phyloP scores from a whole-genome alignment of 2,888 invertebrate genomes.

The Lasioglossum oenotherae region DNA sequence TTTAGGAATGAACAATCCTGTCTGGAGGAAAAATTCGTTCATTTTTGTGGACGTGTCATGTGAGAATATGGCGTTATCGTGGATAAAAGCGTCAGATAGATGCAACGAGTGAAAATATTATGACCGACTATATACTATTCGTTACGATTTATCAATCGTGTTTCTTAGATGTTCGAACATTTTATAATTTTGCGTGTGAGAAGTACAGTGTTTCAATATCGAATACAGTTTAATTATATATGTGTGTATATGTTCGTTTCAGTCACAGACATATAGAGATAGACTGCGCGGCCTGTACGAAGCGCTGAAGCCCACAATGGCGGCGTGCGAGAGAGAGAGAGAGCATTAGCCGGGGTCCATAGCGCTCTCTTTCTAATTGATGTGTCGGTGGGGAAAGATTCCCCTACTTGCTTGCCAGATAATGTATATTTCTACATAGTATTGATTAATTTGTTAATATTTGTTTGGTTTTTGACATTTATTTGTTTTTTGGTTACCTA shows the following conservation, averaged over 20 bases:
- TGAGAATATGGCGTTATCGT: conserved; percentile 38
- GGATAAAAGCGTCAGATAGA: neutral
- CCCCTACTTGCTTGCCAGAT: no score
- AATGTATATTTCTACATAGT: no score
- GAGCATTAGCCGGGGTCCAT: no score
- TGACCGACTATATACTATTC: neutral
- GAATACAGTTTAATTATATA: neutral
- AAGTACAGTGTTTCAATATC: neutral
- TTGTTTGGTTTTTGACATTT: no score
- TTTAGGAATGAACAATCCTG: neutral
- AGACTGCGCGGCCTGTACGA: no score
- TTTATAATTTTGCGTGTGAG: neutral
- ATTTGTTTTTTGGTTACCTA: no score
- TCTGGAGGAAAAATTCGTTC: neutral
- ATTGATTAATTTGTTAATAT: no score
- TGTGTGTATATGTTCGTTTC: neutral
- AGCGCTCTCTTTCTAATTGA: no score
- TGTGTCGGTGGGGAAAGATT: no score
- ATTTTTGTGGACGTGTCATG: conserved; percentile 46
- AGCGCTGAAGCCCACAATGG: no score
- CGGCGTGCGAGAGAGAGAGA: no score
- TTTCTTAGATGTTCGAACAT: neutral
- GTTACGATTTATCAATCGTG: neutral
- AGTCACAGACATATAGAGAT: no score
- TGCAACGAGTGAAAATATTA: neutral